Percentiles rank a stretch among this genome's conserved stretches.
Evolutionary conservation across 2,888 invertebrate species (phyloP).

Genomic region (Lampropteryx suffumata): DNA sequence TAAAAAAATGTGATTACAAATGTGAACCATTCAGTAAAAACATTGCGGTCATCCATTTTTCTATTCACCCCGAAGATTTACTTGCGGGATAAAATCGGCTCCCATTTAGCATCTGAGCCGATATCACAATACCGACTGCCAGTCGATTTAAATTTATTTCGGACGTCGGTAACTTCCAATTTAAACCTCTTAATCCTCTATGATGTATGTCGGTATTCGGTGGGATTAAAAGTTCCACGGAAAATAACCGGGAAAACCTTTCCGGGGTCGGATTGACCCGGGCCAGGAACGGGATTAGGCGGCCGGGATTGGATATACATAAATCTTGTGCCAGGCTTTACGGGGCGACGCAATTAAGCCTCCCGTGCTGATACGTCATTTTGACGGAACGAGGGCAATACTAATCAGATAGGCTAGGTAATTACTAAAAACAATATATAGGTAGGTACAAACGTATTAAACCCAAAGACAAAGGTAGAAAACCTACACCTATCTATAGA

Average conservation of each 20-base stretch:
- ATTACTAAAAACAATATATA: slow-evolving; percentile 9
- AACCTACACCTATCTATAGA: too few species aligned
- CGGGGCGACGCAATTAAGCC: slow-evolving; percentile 77
- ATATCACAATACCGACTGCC: slow-evolving; percentile 82
- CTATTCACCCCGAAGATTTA: slow-evolving; percentile 65
- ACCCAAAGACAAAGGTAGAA: too few species aligned
- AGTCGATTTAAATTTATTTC: slow-evolving; percentile 83
- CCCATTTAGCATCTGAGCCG: slow-evolving; percentile 77
- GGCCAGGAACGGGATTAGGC: slow-evolving; percentile 77
- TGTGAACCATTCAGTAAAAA: slow-evolving; percentile 23
- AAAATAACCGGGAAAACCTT: slow-evolving; percentile 83
- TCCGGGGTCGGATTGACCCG: slow-evolving; percentile 82
- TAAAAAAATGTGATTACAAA: neutral
- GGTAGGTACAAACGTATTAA: too few species aligned
- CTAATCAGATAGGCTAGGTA: slow-evolving; percentile 53
- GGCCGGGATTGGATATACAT: slow-evolving; percentile 82
- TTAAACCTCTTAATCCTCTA: slow-evolving; percentile 83
- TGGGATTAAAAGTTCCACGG: slow-evolving; percentile 83
- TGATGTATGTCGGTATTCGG: slow-evolving; percentile 83
- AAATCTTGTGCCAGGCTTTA: slow-evolving; percentile 78
- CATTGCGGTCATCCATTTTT: slow-evolving; percentile 44
- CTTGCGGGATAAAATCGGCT: slow-evolving; percentile 73
- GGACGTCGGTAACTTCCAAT: slow-evolving; percentile 84
- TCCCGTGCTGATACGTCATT: slow-evolving; percentile 75
- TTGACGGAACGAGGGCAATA: slow-evolving; percentile 59